phyloP scores from a whole-genome alignment of 2,888 invertebrate species.

The Craniophora ligustri region DNA sequence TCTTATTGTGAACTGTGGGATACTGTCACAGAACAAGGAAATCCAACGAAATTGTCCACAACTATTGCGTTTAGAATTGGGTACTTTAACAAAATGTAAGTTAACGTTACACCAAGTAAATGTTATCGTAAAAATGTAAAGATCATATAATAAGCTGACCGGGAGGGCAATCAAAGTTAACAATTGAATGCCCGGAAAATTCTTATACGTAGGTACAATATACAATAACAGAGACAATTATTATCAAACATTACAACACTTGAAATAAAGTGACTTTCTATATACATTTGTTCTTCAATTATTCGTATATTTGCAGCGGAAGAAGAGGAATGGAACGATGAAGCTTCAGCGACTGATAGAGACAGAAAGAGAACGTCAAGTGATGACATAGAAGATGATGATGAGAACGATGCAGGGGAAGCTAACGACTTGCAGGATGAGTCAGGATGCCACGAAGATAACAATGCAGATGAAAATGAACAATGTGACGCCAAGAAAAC shows the following conservation, averaged over 20 bases:
- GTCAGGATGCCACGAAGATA: constrained; percentile 57
- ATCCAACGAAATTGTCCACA: constrained; percentile 64
- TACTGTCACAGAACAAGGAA: constrained; percentile 63
- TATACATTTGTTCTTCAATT: not conserved
- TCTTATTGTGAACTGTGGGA: constrained; percentile 60
- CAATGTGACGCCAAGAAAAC: constrained; percentile 47
- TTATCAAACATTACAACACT: no score
- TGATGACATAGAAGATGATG: constrained; percentile 53
- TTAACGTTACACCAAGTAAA: constrained; percentile 10
- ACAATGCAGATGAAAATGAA: constrained; percentile 57
- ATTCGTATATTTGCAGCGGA: constrained; percentile 69
- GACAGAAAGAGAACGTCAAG: constrained; percentile 49
- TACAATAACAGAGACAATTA: not conserved
- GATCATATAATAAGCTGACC: not conserved
- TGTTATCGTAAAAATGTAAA: constrained; percentile 8
- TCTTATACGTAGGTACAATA: not conserved
- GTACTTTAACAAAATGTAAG: constrained; percentile 38
- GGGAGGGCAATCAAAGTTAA: constrained; percentile 1
- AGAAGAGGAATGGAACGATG: constrained; percentile 82
- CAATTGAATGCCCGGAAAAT: not conserved
- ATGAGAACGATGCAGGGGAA: constrained; percentile 49
- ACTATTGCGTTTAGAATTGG: constrained; percentile 54
- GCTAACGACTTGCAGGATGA: constrained; percentile 56
- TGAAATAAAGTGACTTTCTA: no score
- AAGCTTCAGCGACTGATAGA: constrained; percentile 51